These are phyloP conservation scores for Hirtodrosophila confusa DNA, from an alignment of 2,888 invertebrate genomes.

Conservation along the genomic window DNA sequence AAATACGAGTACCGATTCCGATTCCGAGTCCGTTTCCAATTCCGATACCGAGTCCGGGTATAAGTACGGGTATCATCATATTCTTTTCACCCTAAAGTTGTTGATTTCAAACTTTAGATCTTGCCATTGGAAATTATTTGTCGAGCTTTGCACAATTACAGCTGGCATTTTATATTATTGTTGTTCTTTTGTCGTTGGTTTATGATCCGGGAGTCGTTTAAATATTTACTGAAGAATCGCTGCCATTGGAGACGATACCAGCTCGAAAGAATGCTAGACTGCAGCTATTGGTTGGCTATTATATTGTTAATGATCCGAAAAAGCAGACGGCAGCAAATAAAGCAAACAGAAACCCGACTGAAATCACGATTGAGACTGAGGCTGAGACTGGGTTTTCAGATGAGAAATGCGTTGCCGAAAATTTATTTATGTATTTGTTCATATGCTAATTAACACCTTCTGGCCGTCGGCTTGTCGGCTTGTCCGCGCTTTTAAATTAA, in stretches of 20 bases:
- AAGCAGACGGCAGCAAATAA: conserved; percentile 58
- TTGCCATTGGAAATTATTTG: conserved; percentile 40
- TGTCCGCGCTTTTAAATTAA: conserved; percentile 60
- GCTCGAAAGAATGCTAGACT: conserved; percentile 3
- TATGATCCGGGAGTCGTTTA: conserved; percentile 5
- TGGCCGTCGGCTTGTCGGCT: conserved; percentile 17
- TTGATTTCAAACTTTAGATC: conserved; percentile 47
- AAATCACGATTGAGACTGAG: conserved; percentile 12
- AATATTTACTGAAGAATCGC: conserved; percentile 30
- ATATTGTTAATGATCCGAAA: conserved; percentile 58
- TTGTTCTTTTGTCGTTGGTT: conserved; percentile 21
- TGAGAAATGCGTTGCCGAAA: conserved; percentile 24
- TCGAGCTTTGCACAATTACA: conserved; percentile 64
- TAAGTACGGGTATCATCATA: conserved; percentile 64
- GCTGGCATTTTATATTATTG: conserved; percentile 18
- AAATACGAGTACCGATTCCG: conserved; percentile 24
- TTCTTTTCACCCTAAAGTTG: conserved; percentile 61
- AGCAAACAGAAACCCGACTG: conserved; percentile 9
- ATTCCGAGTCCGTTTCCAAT: conserved; percentile 1
- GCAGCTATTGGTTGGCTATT: conserved; percentile 21
- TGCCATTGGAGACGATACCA: conserved; percentile 35
- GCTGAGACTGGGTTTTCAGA: not conserved
- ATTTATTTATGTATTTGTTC: conserved; percentile 52
- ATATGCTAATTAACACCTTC: conserved; percentile 78
- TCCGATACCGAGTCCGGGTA: conserved; percentile 9